phyloP scores from a whole-genome alignment of 2,888 invertebrate genomes.

The Cactoblastis cactorum region DNA sequence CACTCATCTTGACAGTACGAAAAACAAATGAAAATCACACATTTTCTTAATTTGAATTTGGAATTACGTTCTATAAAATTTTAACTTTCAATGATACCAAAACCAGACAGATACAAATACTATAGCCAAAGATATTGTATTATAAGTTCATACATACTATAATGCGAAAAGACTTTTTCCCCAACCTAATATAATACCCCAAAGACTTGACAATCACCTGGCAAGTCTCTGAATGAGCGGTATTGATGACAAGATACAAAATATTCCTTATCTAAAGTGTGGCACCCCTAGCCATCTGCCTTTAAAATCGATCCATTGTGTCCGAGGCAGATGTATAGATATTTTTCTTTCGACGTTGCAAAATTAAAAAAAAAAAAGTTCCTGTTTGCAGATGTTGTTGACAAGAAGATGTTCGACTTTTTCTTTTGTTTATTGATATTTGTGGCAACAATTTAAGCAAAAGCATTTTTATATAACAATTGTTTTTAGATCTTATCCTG shows the following conservation, averaged over 20 bases:
- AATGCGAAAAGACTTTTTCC: no score
- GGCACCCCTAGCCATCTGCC: conserved; percentile 52
- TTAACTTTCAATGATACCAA: no score
- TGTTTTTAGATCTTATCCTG: no score
- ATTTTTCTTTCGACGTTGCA: conserved; percentile 30
- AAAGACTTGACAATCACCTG: conserved; percentile 1
- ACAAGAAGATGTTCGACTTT: conserved; percentile 6
- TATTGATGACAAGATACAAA: neutral
- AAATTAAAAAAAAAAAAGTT: conserved; percentile 29
- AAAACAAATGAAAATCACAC: no score
- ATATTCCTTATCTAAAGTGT: conserved; percentile 29
- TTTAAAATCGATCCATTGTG: conserved; percentile 18
- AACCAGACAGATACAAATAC: no score
- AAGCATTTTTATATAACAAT: neutral
- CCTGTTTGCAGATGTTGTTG: neutral
- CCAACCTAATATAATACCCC: no score
- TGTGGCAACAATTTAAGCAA: neutral
- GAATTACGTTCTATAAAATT: no score
- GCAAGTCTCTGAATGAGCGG: neutral
- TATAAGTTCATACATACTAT: no score
- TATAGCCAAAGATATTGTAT: no score
- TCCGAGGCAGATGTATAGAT: conserved; percentile 25
- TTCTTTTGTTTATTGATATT: conserved; percentile 2
- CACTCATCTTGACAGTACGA: no score
- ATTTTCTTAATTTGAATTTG: no score